phyloP scores from a whole-genome alignment of 2,888 invertebrate species.

The Aphrophora alni region DNA sequence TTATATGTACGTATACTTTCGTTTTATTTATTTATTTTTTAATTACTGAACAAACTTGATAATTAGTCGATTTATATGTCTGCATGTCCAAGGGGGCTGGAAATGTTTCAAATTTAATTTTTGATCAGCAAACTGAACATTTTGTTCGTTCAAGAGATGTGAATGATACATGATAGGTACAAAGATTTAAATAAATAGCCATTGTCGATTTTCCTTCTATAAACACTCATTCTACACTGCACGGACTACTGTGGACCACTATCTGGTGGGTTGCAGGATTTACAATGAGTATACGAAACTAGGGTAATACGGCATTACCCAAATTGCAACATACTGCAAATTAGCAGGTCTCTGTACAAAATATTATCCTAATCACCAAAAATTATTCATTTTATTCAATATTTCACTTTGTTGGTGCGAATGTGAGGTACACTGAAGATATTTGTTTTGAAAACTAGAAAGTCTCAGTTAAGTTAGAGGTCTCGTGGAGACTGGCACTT shows the following conservation, averaged over 20 bases:
- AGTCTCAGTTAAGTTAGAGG: conserved; percentile 21
- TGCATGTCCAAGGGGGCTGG: too few relatives aligned
- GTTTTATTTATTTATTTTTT: too few relatives aligned
- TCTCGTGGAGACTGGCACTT: conserved; percentile 27
- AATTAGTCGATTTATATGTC: too few relatives aligned
- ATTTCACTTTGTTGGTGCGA: conserved; percentile 9
- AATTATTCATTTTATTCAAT: neutral
- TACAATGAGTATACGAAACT: neutral
- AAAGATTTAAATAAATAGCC: neutral
- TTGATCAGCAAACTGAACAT: neutral
- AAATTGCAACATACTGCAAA: neutral
- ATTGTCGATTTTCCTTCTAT: neutral
- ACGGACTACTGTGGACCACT: neutral
- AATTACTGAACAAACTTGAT: too few relatives aligned
- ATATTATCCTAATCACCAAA: conserved; percentile 2
- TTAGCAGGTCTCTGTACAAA: neutral
- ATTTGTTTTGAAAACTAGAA: neutral
- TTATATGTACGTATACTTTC: neutral
- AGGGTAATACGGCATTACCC: neutral
- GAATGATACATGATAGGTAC: neutral
- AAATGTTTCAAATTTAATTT: too few relatives aligned
- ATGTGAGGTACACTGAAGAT: conserved; percentile 9
- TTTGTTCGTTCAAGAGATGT: neutral
- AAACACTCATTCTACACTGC: neutral
- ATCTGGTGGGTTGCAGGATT: neutral